phyloP scores from a whole-genome alignment of 2,888 invertebrate genomes.

The Sphinx pinastri region DNA sequence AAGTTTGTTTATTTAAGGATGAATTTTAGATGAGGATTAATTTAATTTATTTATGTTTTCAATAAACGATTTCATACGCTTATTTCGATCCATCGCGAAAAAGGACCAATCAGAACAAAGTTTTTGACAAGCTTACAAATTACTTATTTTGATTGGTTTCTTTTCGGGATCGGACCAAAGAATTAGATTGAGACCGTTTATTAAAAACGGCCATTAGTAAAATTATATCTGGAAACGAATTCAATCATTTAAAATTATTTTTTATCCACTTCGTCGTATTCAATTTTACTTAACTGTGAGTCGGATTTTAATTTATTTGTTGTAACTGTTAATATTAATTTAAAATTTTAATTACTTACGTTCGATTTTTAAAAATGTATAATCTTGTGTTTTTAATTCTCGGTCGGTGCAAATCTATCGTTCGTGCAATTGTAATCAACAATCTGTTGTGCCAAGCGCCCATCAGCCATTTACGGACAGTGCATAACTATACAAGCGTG shows the following conservation, averaged over 20 bases:
- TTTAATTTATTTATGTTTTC: no score
- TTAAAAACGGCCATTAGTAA: not conserved
- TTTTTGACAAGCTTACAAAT: no score
- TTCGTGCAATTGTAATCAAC: constrained; percentile 14
- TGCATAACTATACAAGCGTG: constrained; percentile 41
- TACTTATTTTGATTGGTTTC: no score
- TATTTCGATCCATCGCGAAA: no score
- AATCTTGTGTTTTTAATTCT: not conserved
- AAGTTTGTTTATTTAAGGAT: no score
- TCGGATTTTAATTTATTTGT: not conserved
- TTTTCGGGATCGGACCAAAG: no score
- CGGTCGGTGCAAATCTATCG: constrained; percentile 8
- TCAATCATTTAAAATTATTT: not conserved
- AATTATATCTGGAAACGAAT: not conserved
- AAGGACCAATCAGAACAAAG: no score
- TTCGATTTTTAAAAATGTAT: not conserved
- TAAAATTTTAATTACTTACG: no score
- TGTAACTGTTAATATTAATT: not conserved
- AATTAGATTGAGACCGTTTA: no score
- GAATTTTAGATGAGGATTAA: not conserved
- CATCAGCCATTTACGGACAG: constrained; percentile 24
- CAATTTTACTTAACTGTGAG: not conserved
- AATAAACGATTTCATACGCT: no score
- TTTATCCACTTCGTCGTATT: no score
- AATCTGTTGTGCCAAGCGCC: constrained; percentile 63